Evolutionary conservation across 64 coral and sea anemone genomes (phyloP), one percentile per base, ranked within the genome.

Genomic region (Catalaphyllia jardinei): DNA sequence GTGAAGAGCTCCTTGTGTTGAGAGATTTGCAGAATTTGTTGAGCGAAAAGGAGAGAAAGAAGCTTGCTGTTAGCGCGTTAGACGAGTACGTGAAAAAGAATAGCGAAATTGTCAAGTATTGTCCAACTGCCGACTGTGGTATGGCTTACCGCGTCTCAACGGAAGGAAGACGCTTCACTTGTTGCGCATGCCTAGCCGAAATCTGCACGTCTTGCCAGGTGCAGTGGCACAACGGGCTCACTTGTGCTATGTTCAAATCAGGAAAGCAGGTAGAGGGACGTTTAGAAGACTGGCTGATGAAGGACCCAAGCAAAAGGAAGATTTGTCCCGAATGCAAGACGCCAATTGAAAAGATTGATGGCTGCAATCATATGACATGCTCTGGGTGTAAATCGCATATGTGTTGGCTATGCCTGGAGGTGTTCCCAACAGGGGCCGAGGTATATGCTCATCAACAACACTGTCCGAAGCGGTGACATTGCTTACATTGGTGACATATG

Each of bases 351-450:
- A 93, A 93, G 72, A 90, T 83, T 73, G 57, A 73, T 14, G 94
- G 94, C 0, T 96, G 94, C 63, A 90, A 93, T 60, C 91, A 96
- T 59, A 96, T 96, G 94, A 27, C 51, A 31, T 96, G 94, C 28
- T 60, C 11, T 1, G 54, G 77, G 19, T 96, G 94, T 67, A 75
- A 71, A 10, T 14, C 17, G 27, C 94, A 93, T 62, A 82, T 96
- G 33, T 93, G 91, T 67, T 93, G 91, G 94, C 49, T 74, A 22
- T 96, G 94, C 75, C 72, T 96, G 72, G 16, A 59, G 15, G 77
- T 83, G 3, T 96, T 89, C 82, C n/a, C 28, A 35, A 52, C 67
- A 0, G 88, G 2, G 77, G 1, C 27, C 4, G 83, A 12, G 0
- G 83, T 93, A 31, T 96, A 93, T 30, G 38, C 15, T 11, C 94